phyloP scores from a whole-genome alignment of 2,113 vertebrate genomes.

The Puffinus mauretanicus region DNA sequence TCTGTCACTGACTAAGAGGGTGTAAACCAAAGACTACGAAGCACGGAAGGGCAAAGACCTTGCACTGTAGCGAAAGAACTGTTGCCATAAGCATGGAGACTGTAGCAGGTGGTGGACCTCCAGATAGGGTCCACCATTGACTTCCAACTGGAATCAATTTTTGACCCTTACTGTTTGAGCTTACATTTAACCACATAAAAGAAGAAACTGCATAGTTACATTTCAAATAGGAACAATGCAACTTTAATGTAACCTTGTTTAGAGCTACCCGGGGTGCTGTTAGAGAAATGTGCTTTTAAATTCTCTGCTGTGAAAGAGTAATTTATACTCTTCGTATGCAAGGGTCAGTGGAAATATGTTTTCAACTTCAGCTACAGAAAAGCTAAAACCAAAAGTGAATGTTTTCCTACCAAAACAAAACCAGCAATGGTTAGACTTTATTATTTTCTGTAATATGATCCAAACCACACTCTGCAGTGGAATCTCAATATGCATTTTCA shows the following conservation, averaged over 20 bases:
- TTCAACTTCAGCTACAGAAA: not conserved
- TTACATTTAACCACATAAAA: not conserved
- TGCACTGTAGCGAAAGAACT: not conserved
- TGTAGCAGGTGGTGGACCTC: not conserved
- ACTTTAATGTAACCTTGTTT: conserved; percentile 59
- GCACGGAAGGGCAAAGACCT: not conserved
- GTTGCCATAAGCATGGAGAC: not conserved
- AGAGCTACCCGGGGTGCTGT: not conserved
- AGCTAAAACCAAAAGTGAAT: not conserved
- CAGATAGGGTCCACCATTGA: not conserved
- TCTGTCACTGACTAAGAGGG: not conserved
- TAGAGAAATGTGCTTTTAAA: not conserved
- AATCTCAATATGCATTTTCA: not conserved
- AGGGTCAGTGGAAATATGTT: not conserved
- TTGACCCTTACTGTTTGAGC: not conserved
- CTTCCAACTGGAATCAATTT: not conserved
- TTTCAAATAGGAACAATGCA: conserved; percentile 37
- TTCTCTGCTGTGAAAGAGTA: not conserved
- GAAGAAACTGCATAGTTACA: conserved; percentile 8
- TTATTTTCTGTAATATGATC: conserved; percentile 15
- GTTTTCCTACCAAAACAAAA: conserved; percentile 1
- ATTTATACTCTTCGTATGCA: not conserved
- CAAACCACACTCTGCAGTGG: not conserved
- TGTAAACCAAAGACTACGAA: not conserved
- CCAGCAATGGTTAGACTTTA: not conserved